A percentile compares a stretch with the other conserved stretches of the same genome.
Conservation (phyloP, 2,888 invertebrate genomes). For the Acleris literana region DNA sequence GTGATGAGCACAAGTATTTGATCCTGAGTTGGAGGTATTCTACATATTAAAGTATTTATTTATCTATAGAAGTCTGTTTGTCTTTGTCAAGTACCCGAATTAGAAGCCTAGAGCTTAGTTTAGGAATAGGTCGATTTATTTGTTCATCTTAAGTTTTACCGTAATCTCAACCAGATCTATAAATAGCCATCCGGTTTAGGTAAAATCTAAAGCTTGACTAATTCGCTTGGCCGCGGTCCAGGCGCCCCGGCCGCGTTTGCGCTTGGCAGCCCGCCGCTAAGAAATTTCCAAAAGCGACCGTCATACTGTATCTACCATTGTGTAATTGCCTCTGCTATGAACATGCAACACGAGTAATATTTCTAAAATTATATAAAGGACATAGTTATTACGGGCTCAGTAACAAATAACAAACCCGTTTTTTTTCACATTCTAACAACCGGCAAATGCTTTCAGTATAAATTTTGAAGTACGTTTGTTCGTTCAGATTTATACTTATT, state of each 20-base stretch:
- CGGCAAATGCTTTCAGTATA: too few species aligned
- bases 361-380: background rate
- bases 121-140: background rate
- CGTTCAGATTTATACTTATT: too few species aligned
- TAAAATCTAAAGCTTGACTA: slow-evolving; percentile 38
- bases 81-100: too few species aligned
- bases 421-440: too few species aligned
- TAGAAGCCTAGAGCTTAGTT: background rate
- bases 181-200: slow-evolving; percentile 38
- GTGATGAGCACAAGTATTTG: too few species aligned
- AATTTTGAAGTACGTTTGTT: too few species aligned
- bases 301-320: slow-evolving; percentile 5
- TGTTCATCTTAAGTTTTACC: background rate
- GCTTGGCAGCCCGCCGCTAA: slow-evolving; percentile 26
- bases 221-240: slow-evolving; percentile 28
- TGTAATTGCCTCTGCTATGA: slow-evolving; percentile 6
- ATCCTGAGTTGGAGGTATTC: too few species aligned
- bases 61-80: too few species aligned
- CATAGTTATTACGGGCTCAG: too few species aligned
- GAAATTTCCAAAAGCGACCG: slow-evolving; percentile 28
- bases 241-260: slow-evolving; percentile 14
- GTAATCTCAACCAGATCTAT: background rate
- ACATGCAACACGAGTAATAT: background rate
- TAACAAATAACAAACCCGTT: too few species aligned
- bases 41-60: too few species aligned